A percentile compares a stretch with the other conserved stretches of the same genome.
Evolutionary conservation across 1,140 invertebrate genomes (phyloP).

Genomic region (Trachelipus rathkii): DNA sequence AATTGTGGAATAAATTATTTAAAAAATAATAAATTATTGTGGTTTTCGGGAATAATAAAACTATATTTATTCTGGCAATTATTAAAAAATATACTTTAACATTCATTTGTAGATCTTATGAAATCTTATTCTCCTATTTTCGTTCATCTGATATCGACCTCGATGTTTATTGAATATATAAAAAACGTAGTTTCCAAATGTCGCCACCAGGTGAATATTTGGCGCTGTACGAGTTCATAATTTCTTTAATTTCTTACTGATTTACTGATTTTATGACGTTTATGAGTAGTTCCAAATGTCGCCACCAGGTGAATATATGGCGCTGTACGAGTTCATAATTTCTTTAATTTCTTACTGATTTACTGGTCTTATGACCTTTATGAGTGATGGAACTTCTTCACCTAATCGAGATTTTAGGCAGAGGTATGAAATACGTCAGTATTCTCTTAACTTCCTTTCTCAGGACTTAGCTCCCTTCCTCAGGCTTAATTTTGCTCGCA

Average conservation of each 20-base stretch:
- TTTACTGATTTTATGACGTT: neutral
- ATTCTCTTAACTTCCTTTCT: neutral
- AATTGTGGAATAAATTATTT: neutral
- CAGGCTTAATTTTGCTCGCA: no score
- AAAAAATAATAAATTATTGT: slow-evolving; percentile 4
- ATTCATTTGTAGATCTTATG: no score
- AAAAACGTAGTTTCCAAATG: no score
- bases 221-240: no score
- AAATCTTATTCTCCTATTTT: neutral
- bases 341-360: neutral
- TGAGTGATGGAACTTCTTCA: neutral
- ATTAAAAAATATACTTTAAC: neutral
- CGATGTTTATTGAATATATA: no score
- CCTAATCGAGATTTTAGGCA: neutral
- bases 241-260: neutral
- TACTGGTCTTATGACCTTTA: neutral
- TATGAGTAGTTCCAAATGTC: no score
- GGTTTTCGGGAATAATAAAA: neutral
- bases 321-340: no score
- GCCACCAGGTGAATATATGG: no score
- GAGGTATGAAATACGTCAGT: neutral
- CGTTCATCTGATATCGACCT: neutral
- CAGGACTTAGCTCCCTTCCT: no score
- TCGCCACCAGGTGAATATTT: no score
- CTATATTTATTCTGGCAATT: neutral